These are phyloP conservation scores for Dendrocincla tyrannina DNA, from an alignment of 2,797 vertebrate genomes.

Conservation along the genomic window DNA sequence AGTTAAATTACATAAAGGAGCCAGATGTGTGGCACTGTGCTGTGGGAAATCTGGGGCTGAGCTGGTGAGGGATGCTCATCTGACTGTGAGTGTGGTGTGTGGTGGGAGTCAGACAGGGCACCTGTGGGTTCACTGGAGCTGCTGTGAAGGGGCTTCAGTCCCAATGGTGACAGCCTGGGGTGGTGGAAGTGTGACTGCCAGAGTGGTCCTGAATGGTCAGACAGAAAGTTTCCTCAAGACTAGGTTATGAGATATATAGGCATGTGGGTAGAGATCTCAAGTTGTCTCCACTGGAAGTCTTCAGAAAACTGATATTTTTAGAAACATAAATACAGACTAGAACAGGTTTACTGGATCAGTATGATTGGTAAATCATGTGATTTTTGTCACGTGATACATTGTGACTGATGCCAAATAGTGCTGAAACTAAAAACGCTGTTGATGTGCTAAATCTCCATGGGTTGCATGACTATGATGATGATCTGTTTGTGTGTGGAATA, in stretches of 20 bases:
- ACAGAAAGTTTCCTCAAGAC: not conserved
- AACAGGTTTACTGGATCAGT: not conserved
- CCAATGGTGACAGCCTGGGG: not conserved
- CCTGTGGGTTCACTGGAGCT: not conserved
- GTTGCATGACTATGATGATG: not conserved
- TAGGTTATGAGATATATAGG: not conserved
- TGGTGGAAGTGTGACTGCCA: not conserved
- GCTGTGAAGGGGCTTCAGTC: not conserved
- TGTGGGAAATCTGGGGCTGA: not conserved
- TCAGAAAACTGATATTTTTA: not conserved
- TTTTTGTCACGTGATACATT: not conserved
- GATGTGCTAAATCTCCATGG: not conserved
- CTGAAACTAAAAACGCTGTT: not conserved
- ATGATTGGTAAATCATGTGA: not conserved
- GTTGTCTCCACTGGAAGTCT: not conserved
- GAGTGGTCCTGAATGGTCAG: not conserved
- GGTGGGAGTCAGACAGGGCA: not conserved
- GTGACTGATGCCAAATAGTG: not conserved
- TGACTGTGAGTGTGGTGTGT: not conserved
- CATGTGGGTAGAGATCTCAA: not conserved
- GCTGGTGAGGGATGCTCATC: not conserved
- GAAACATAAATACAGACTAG: not conserved
- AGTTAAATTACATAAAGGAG: not conserved
- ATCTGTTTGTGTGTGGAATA: not conserved
- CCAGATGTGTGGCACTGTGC: not conserved